Evolutionary conservation across 2,113 vertebrate genomes (phyloP), one percentile per base, ranked within the genome.

Genomic region (Ochotona curzoniae): DNA sequence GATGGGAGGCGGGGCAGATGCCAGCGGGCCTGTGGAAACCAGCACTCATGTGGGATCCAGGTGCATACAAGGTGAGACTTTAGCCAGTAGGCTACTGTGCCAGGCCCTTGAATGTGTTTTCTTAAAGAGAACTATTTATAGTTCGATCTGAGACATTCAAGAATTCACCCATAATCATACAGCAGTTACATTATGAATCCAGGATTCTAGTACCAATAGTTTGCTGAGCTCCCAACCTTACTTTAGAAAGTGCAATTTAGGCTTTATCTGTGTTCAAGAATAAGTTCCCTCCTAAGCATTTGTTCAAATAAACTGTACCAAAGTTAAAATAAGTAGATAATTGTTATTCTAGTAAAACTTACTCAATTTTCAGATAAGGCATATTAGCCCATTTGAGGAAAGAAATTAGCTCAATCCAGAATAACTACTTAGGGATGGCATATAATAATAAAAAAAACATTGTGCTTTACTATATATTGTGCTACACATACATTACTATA

Each of bases 321-420:
- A 14, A 82, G 84, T 38, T 76, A n/a, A 82, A 87, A 67, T 12
- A 92, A 51, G 21, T 85, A 60, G 30, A 93, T 83, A 89, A 86
- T 89, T 88, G 70, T 5, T 83, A 1, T 85, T 69, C 26, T 44
- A 3, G 15, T 70, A 67, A 30, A 79, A 64, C 21, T 79, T 4
- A 3, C 32, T 94, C 5, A 81, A 87, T 88, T 90, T 94, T 91
- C n/a, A 54, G 25, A 30, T 12, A 67, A 81, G 70, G 57, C 82
- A 82, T 61, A 38, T 14, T 2, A 9, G 47, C 30, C n/a, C 32
- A 26, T 4, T 64, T 87, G 60, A 78, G 21, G 21, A 17, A 95
- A 78, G 3, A 78, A 32, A 78, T 14, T 88, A 57, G 20, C 1
- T 79, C 26, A 86, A 79, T 14, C 28, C 44, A 82, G 6, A 1